A percentile compares a stretch with the other conserved stretches of the same genome.
phyloP scores from a whole-genome alignment of 2,113 vertebrate species.

The Oreochromis spilurus region DNA sequence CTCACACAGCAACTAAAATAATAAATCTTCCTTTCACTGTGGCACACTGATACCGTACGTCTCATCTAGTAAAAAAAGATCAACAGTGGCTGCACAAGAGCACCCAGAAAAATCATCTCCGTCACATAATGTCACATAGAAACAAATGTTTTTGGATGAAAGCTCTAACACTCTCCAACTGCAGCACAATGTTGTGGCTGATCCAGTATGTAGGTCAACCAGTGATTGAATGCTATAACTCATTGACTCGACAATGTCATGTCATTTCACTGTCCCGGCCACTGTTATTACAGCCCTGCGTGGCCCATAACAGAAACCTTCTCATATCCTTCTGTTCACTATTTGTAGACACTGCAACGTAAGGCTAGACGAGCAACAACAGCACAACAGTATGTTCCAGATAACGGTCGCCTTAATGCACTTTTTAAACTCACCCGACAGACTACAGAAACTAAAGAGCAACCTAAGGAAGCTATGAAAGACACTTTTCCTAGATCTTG shows the following conservation, averaged over 20 bases:
- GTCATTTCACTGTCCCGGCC: background rate
- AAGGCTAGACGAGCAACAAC: background rate
- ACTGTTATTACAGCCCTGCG: background rate
- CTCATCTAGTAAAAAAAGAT: background rate
- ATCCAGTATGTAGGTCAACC: background rate
- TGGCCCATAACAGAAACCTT: background rate
- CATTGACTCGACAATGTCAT: background rate
- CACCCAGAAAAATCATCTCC: background rate
- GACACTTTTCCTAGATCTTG: background rate
- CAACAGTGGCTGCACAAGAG: background rate
- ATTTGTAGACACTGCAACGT: background rate
- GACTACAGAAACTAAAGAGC: background rate
- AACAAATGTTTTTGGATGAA: fast-evolving
- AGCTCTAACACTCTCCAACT: background rate
- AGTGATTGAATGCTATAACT: background rate
- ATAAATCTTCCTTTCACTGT: background rate
- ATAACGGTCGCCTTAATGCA: background rate
- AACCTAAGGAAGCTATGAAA: background rate
- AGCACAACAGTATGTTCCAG: background rate
- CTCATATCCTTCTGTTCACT: background rate
- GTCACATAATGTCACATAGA: background rate
- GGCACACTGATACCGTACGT: background rate
- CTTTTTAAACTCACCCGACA: background rate
- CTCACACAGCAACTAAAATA: background rate
- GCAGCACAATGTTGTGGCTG: background rate